These are phyloP conservation scores for Poeciliopsis gracilis DNA, from an alignment of 2,797 vertebrate species.

Conservation along the genomic window DNA sequence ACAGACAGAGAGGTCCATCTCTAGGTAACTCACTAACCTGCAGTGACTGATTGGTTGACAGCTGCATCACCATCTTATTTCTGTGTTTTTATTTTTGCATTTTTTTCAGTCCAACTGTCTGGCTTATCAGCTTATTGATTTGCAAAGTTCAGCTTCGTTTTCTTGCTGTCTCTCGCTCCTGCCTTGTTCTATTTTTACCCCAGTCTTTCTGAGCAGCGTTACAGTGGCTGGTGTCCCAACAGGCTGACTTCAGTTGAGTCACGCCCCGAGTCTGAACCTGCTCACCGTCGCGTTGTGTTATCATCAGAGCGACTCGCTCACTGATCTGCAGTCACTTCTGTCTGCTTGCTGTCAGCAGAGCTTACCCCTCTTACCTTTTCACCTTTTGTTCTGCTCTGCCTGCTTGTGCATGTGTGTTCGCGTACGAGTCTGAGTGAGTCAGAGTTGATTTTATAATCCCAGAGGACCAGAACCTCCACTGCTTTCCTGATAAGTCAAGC, in stretches of 20 bases:
- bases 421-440: neutral
- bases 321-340: constrained; percentile 46
- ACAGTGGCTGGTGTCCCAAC: neutral
- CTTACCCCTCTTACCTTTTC: constrained; percentile 30
- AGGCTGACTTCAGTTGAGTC: constrained; percentile 13
- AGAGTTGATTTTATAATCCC: constrained; percentile 7
- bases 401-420: constrained; percentile 5
- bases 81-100: neutral
- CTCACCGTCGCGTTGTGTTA: constrained; percentile 28
- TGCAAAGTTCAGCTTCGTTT: neutral
- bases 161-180: neutral
- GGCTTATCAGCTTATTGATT: neutral
- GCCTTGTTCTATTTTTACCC: fast-evolving
- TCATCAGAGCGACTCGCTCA: constrained; percentile 32
- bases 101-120: neutral
- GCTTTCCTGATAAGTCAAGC: neutral
- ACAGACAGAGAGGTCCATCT: neutral
- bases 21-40: neutral
- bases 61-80: neutral
- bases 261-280: constrained; percentile 40
- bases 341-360: constrained; percentile 45
- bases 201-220: neutral
- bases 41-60: neutral
- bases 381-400: constrained; percentile 26
- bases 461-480: neutral